Conservation (phyloP, 1,140 invertebrate species). For the Platyscapa corneri region DNA sequence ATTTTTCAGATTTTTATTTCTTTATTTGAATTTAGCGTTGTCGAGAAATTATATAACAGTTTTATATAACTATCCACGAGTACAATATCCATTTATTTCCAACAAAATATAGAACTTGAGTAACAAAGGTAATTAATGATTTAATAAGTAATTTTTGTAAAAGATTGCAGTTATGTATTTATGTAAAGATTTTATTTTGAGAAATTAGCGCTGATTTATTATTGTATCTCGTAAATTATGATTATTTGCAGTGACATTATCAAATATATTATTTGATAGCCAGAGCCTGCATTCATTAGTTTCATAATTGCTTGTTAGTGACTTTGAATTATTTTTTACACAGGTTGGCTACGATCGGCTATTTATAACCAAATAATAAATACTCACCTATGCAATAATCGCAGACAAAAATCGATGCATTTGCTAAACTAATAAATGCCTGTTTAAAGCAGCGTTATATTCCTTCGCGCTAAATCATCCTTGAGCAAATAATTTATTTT, state of each 20-base stretch:
- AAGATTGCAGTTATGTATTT: not conserved
- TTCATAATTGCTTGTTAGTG: conserved; percentile 12
- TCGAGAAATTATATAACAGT: too few species aligned
- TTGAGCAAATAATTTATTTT: not conserved
- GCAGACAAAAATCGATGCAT: not conserved
- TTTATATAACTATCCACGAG: too few species aligned
- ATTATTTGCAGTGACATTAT: conserved; percentile 18
- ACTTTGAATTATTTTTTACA: not conserved
- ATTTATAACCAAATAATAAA: conserved; percentile 3
- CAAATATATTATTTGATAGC: conserved; percentile 38
- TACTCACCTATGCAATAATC: not conserved
- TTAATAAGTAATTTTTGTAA: not conserved
- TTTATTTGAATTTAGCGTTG: not conserved
- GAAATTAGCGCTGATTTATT: not conserved
- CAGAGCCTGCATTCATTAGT: conserved; percentile 17
- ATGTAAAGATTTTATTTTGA: conserved; percentile 15
- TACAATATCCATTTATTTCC: too few species aligned
- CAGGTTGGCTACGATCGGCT: not conserved
- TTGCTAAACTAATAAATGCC: not conserved
- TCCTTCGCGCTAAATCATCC: too few species aligned
- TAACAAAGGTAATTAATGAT: not conserved
- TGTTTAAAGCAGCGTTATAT: not conserved
- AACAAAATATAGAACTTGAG: not conserved
- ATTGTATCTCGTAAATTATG: conserved; percentile 21
- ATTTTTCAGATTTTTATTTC: too few species aligned